These are phyloP conservation scores for Nymphalis io DNA, from an alignment of 1,140 invertebrate species.

Conservation along the genomic window DNA sequence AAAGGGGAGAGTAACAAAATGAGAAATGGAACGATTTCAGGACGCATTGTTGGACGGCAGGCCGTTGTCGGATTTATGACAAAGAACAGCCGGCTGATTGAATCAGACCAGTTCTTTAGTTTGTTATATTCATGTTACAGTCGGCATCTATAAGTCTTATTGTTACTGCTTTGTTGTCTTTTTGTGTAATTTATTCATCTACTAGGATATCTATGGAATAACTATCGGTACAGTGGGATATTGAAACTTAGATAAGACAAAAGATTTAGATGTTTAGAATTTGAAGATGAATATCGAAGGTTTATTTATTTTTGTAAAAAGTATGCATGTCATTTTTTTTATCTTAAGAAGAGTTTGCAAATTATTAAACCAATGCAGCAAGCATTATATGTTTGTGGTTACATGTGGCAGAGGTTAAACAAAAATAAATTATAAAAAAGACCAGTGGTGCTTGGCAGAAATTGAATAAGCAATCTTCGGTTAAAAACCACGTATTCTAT, in stretches of 20 bases:
- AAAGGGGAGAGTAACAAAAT: conserved; percentile 80
- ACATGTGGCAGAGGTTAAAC: too few species aligned
- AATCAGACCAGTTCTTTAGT: conserved; percentile 78
- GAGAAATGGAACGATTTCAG: conserved; percentile 80
- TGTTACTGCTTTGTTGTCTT: conserved; percentile 61
- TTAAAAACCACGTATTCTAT: too few species aligned
- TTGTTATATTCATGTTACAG: conserved; percentile 77
- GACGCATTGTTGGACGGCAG: conserved; percentile 76
- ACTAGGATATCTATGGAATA: conserved; percentile 28
- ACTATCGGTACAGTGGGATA: background rate
- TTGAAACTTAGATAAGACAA: background rate
- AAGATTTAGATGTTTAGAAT: background rate
- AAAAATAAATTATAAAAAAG: too few species aligned
- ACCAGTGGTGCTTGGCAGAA: too few species aligned
- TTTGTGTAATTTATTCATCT: conserved; percentile 59
- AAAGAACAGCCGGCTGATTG: conserved; percentile 79
- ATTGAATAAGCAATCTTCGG: too few species aligned
- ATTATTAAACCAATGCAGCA: too few species aligned
- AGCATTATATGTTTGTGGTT: too few species aligned
- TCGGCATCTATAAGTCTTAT: conserved; percentile 65
- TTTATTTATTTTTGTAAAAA: too few species aligned
- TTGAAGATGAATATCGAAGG: too few species aligned
- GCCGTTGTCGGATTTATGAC: conserved; percentile 79
- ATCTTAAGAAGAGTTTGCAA: too few species aligned
- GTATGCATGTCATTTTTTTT: too few species aligned